Percentiles rank a stretch among this genome's conserved stretches.
phyloP scores from a whole-genome alignment of 2,113 vertebrate genomes.

The Cyanoliseus patagonus region DNA sequence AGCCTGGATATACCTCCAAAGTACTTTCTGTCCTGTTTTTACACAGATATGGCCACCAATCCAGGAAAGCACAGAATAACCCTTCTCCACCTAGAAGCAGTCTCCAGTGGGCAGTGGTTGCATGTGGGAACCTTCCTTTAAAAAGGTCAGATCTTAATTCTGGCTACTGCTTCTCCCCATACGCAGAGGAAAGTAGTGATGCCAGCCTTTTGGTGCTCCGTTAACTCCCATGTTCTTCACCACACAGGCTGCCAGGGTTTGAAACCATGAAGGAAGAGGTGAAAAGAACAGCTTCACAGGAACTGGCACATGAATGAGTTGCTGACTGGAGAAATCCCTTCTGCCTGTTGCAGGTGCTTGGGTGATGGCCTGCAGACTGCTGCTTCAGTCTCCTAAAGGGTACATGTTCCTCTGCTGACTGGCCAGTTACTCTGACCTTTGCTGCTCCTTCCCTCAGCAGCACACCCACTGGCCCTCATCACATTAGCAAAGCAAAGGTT shows the following conservation, averaged over 20 bases:
- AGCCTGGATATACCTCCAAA: not conserved
- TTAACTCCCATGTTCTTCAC: not conserved
- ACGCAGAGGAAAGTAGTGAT: not conserved
- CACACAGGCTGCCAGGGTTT: not conserved
- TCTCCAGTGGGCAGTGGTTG: rapidly evolving
- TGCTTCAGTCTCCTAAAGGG: not conserved
- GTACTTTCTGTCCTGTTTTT: not conserved
- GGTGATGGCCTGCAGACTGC: not conserved
- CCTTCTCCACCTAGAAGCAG: not conserved
- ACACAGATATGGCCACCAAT: rapidly evolving
- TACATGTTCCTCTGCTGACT: not conserved
- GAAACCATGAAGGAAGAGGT: not conserved
- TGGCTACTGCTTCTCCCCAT: not conserved
- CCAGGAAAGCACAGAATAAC: no score
- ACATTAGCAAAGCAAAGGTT: not conserved
- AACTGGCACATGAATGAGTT: not conserved
- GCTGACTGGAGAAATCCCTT: not conserved
- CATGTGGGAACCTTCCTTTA: not conserved
- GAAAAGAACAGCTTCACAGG: not conserved
- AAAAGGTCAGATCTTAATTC: rapidly evolving
- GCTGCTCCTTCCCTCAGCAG: not conserved
- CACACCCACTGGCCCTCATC: not conserved
- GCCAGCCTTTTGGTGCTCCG: not conserved
- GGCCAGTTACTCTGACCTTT: not conserved
- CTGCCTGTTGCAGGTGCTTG: not conserved